phyloP scores from a whole-genome alignment of 1,140 invertebrate species.

The Lasioglossum baleicum region DNA sequence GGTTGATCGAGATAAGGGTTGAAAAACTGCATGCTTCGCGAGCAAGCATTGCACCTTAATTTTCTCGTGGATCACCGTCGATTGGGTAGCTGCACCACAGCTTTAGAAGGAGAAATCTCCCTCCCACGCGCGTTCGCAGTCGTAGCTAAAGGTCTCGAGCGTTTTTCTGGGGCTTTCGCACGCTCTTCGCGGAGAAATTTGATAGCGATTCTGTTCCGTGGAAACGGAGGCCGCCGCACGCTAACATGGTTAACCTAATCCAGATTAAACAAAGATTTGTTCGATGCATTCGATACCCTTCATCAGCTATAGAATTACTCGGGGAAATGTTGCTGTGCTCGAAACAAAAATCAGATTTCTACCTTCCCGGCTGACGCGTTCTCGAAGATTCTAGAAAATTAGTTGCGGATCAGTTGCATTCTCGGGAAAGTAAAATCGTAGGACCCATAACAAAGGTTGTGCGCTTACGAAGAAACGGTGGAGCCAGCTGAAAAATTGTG shows the following conservation, averaged over 20 bases:
- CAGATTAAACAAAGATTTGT: conserved; percentile 1
- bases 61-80: not conserved
- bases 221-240: not conserved
- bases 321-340: not conserved
- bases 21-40: not conserved
- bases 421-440: too few species aligned
- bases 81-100: not conserved
- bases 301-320: not conserved
- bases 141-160: not conserved
- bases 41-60: not conserved
- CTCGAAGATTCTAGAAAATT: too few species aligned
- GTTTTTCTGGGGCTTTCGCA: conserved; percentile 9
- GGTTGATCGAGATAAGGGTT: not conserved
- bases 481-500: too few species aligned
- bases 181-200: not conserved
- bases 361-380: too few species aligned
- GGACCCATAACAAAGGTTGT: too few species aligned
- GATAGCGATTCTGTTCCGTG: not conserved
- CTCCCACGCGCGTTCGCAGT: conserved; percentile 1
- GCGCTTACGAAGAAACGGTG: too few species aligned
- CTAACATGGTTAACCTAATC: conserved; percentile 6
- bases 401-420: too few species aligned
- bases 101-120: not conserved
- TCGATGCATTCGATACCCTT: not conserved
- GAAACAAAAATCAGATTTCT: too few species aligned